Conservation (phyloP, 2,113 vertebrate genomes). For the Haemorhous mexicanus region DNA sequence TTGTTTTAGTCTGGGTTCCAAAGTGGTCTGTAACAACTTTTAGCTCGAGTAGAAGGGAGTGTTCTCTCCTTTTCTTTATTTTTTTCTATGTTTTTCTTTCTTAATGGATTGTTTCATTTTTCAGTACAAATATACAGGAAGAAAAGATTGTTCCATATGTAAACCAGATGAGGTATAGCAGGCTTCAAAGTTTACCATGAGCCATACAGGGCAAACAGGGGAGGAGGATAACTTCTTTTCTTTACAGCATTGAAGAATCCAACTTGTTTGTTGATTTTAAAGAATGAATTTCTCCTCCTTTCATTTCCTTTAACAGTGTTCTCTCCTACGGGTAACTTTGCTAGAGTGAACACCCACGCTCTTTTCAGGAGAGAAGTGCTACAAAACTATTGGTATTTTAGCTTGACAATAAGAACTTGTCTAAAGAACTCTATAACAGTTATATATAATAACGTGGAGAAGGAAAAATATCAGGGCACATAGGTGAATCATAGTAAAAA, state of each 20-base stretch:
- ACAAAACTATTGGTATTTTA: background rate
- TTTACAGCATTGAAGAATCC: background rate
- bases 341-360: background rate
- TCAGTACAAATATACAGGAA: slow-evolving; percentile 17
- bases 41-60: background rate
- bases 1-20: background rate
- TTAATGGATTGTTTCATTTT: slow-evolving; percentile 28
- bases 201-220: background rate
- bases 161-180: background rate
- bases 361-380: background rate
- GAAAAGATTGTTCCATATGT: background rate
- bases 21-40: background rate
- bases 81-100: slow-evolving; percentile 25
- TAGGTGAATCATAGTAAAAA: background rate
- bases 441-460: background rate
- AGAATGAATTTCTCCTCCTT: background rate
- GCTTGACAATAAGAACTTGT: background rate
- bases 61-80: background rate
- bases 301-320: background rate
- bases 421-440: background rate
- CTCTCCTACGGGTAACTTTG: background rate
- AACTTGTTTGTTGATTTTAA: slow-evolving; percentile 10
- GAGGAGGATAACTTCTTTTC: background rate
- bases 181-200: background rate
- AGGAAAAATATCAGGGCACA: background rate